A percentile compares a stretch with the other conserved stretches of the same genome.
These are phyloP conservation scores for Philaenus spumarius DNA, from an alignment of 1,140 invertebrate genomes.

Conservation along the genomic window DNA sequence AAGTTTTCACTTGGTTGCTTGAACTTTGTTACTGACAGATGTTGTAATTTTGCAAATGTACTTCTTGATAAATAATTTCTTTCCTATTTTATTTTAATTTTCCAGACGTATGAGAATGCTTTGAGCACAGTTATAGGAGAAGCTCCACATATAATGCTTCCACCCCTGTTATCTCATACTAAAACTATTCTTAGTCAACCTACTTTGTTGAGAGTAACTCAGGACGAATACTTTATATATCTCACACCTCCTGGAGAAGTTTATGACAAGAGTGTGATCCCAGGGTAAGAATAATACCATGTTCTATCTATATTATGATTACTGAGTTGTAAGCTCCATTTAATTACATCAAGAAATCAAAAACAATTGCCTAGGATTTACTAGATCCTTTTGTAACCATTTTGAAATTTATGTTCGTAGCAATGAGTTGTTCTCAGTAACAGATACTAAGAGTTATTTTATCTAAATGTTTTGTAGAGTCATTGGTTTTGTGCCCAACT, in stretches of 20 bases:
- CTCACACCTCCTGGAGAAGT: slow-evolving; percentile 82
- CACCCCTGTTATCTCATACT: slow-evolving; percentile 48
- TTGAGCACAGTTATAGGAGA: slow-evolving; percentile 55
- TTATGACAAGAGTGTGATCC: slow-evolving; percentile 84
- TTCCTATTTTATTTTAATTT: slow-evolving; percentile 25
- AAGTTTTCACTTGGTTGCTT: not conserved
- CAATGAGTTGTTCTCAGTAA: too few relatives aligned
- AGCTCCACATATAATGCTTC: slow-evolving; percentile 57
- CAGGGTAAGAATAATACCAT: slow-evolving; percentile 49
- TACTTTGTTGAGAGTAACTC: slow-evolving; percentile 63
- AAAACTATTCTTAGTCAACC: slow-evolving; percentile 52
- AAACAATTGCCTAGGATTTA: too few relatives aligned
- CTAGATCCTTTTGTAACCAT: too few relatives aligned
- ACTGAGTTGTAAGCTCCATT: too few relatives aligned
- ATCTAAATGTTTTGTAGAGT: too few relatives aligned
- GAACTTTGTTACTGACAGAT: too few relatives aligned
- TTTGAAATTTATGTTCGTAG: too few relatives aligned
- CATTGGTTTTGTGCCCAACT: too few relatives aligned
- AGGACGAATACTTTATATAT: slow-evolving; percentile 86
- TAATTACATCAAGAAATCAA: too few relatives aligned
- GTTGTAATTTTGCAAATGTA: too few relatives aligned
- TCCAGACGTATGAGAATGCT: slow-evolving; percentile 53
- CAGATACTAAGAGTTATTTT: too few relatives aligned
- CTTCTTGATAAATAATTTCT: not conserved
- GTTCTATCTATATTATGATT: too few relatives aligned